Evolutionary conservation across 2,797 vertebrate species (phyloP).

Genomic region (Anguilla marmorata): DNA sequence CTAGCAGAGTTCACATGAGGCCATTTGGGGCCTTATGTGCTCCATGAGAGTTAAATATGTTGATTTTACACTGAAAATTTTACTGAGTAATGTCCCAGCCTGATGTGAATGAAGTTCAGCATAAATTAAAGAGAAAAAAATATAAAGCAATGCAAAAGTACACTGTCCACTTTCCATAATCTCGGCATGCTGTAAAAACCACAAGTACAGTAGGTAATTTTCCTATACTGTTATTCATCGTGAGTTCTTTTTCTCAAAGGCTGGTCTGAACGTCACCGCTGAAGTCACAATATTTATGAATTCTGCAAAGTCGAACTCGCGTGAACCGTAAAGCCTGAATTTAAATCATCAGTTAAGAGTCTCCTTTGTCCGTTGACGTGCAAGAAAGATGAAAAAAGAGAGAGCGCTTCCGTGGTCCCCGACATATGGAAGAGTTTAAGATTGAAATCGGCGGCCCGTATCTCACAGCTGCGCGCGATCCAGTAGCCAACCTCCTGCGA

Average conservation of each 20-base stretch:
- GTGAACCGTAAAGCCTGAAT: not conserved
- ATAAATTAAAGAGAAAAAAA: not conserved
- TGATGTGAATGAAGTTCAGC: not conserved
- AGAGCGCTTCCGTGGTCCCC: not conserved
- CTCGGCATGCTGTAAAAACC: not conserved
- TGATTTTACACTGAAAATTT: too few species aligned
- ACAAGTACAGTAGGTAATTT: not conserved
- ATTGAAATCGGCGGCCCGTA: not conserved
- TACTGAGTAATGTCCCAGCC: too few species aligned
- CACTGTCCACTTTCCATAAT: not conserved
- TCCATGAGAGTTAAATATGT: too few species aligned
- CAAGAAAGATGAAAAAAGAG: not conserved
- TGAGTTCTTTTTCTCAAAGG: not conserved
- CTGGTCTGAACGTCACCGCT: not conserved
- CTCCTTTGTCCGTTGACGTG: not conserved
- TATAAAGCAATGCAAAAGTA: not conserved
- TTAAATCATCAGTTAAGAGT: not conserved
- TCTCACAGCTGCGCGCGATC: not conserved
- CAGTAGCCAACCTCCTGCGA: not conserved
- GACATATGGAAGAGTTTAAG: constrained; percentile 12
- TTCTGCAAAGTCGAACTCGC: not conserved
- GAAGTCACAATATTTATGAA: constrained; percentile 2
- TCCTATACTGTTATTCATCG: not conserved
- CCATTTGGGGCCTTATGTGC: too few species aligned
- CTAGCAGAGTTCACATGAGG: too few species aligned